Conservation (phyloP, 92 coral and sea anemone species). For the Metridium senile region DNA sequence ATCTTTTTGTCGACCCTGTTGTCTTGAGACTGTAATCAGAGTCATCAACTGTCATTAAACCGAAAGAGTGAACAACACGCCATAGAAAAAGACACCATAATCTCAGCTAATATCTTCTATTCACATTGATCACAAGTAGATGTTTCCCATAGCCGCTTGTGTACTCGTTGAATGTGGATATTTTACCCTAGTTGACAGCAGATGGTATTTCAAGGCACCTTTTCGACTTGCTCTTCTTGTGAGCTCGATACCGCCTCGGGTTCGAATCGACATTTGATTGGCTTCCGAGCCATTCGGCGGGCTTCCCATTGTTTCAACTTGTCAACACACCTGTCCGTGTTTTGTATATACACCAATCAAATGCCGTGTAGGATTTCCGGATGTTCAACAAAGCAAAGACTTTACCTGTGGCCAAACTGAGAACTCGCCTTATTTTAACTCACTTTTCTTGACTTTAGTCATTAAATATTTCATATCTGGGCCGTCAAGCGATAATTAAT, state of each 20-base stretch:
- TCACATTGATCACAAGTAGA: slow-evolving; percentile 40
- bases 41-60: slow-evolving; percentile 60
- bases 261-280: slow-evolving; percentile 84
- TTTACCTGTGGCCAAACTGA: slow-evolving; percentile 44
- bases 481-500: slow-evolving; percentile 50
- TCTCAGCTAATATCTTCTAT: slow-evolving; percentile 31
- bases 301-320: slow-evolving; percentile 84
- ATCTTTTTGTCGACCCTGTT: slow-evolving; percentile 82
- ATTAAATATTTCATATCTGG: slow-evolving; percentile 62
- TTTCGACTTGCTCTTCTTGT: slow-evolving; percentile 51
- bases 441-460: slow-evolving; percentile 48
- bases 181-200: slow-evolving; percentile 61
- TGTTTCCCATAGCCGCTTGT: slow-evolving; percentile 48
- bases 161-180: slow-evolving; percentile 63
- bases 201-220: slow-evolving; percentile 67
- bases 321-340: slow-evolving; percentile 88
- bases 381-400: slow-evolving; percentile 53
- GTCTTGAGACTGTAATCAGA: slow-evolving; percentile 88
- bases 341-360: slow-evolving; percentile 70
- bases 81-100: slow-evolving; percentile 51
- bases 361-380: slow-evolving; percentile 63
- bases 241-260: slow-evolving; percentile 69
- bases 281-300: slow-evolving; percentile 84
- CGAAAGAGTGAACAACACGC: slow-evolving; percentile 54
- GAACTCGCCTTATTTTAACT: slow-evolving; percentile 32